A percentile compares a stretch with the other conserved stretches of the same genome.
Evolutionary conservation across 2,113 vertebrate species (phyloP).

Genomic region (Hypanus sabinus): DNA sequence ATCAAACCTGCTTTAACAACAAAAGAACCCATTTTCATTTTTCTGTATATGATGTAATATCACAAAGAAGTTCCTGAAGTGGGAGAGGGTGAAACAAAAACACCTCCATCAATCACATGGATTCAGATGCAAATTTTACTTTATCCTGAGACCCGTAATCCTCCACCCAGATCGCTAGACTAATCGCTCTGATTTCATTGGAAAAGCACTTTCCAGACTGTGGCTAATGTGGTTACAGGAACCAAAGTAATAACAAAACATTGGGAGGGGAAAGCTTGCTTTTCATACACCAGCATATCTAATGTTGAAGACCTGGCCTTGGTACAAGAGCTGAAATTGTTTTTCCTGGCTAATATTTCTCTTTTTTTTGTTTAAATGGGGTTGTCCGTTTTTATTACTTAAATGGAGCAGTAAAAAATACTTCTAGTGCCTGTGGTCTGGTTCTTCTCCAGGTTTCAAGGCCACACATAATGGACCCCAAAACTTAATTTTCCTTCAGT

Average conservation of each 20-base stretch:
- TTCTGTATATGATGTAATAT: constrained; percentile 1
- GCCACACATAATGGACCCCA: background rate
- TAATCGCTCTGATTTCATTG: background rate
- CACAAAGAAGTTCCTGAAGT: constrained; percentile 13
- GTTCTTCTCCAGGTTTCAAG: background rate
- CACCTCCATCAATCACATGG: background rate
- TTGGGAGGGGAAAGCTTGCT: background rate
- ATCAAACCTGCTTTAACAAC: constrained; percentile 7
- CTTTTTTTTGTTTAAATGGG: background rate
- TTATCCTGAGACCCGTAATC: constrained; percentile 9
- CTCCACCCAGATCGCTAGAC: background rate
- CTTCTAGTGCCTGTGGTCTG: background rate
- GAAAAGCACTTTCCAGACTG: background rate
- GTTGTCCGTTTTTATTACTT: constrained; percentile 5
- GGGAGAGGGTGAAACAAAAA: background rate
- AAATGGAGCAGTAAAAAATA: background rate
- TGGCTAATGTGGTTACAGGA: constrained; percentile 17
- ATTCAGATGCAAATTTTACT: constrained; percentile 1
- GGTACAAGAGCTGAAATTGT: background rate
- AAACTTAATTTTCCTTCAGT: background rate
- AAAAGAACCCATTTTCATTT: background rate
- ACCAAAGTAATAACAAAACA: background rate
- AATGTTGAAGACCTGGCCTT: background rate
- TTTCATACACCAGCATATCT: background rate
- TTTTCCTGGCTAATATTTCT: background rate